A percentile compares a stretch with the other conserved stretches of the same genome.
Conservation (phyloP, 2,113 vertebrate genomes). For the Megalops atlanticus region DNA sequence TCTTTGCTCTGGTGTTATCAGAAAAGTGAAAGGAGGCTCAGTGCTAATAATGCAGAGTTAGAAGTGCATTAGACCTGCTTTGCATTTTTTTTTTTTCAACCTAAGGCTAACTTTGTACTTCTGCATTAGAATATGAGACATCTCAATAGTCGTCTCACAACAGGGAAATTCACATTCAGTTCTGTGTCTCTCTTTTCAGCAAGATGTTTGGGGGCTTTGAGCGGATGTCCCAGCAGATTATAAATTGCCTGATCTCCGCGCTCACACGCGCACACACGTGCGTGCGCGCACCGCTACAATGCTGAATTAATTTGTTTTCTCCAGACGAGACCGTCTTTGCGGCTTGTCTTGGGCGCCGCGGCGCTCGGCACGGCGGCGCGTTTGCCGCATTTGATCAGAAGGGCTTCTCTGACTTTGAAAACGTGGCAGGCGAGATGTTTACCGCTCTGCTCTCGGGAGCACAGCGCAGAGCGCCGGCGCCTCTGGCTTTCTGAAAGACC, state of each 20-base stretch:
- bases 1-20: slow-evolving; percentile 19
- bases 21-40: slow-evolving; percentile 21
- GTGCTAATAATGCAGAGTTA: no score
- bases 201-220: background rate
- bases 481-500: background rate
- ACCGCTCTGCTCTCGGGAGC: slow-evolving; percentile 24
- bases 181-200: background rate
- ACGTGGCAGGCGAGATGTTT: slow-evolving; percentile 39
- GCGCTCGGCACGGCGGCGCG: background rate
- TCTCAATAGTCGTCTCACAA: no score
- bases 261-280: background rate
- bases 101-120: no score
- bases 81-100: no score
- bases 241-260: background rate
- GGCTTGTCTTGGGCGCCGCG: background rate
- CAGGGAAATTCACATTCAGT: no score
- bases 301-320: background rate
- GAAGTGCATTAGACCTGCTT: no score
- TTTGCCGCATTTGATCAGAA: slow-evolving; percentile 37
- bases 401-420: slow-evolving; percentile 30
- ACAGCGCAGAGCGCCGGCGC: slow-evolving; percentile 34
- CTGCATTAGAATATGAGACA: no score
- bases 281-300: no score
- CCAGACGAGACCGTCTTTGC: background rate
- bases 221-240: background rate